Evolutionary conservation across 2,888 invertebrate genomes (phyloP).

Genomic region (Aplocera efformata): DNA sequence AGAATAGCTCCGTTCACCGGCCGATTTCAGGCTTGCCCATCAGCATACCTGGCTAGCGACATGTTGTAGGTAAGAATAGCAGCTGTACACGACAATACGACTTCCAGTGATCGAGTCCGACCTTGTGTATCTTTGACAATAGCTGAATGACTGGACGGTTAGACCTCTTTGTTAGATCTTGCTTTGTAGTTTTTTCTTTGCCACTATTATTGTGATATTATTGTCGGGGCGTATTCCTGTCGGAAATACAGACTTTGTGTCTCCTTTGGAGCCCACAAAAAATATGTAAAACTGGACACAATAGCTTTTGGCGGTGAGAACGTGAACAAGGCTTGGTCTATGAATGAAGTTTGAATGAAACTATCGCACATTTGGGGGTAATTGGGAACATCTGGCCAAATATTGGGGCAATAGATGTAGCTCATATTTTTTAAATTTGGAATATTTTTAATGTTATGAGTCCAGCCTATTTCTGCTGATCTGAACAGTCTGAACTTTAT

Average conservation of each 20-base stretch:
- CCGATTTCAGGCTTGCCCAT: neutral
- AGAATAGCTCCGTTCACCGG: neutral
- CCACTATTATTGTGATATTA: slow-evolving; percentile 15
- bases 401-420: too few relatives aligned
- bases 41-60: neutral
- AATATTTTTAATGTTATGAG: too few relatives aligned
- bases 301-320: slow-evolving; percentile 2
- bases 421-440: too few relatives aligned
- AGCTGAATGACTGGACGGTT: slow-evolving; percentile 22
- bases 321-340: neutral
- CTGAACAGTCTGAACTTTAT: too few relatives aligned
- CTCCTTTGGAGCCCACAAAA: slow-evolving; percentile 2
- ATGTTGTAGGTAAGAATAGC: neutral
- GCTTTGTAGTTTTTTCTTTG: slow-evolving; percentile 27
- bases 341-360: neutral
- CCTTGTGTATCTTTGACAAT: slow-evolving; percentile 28
- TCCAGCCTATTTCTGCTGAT: too few relatives aligned
- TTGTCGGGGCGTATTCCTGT: slow-evolving; percentile 16
- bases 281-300: slow-evolving; percentile 7
- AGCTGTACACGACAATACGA: slow-evolving; percentile 15
- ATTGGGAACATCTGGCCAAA: too few relatives aligned
- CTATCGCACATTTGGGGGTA: too few relatives aligned
- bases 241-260: slow-evolving; percentile 16
- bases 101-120: slow-evolving; percentile 16
- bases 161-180: slow-evolving; percentile 20